A percentile compares a stretch with the other conserved stretches of the same genome.
Conservation (phyloP, 2,888 invertebrate genomes). For the Plemyria rubiginata region DNA sequence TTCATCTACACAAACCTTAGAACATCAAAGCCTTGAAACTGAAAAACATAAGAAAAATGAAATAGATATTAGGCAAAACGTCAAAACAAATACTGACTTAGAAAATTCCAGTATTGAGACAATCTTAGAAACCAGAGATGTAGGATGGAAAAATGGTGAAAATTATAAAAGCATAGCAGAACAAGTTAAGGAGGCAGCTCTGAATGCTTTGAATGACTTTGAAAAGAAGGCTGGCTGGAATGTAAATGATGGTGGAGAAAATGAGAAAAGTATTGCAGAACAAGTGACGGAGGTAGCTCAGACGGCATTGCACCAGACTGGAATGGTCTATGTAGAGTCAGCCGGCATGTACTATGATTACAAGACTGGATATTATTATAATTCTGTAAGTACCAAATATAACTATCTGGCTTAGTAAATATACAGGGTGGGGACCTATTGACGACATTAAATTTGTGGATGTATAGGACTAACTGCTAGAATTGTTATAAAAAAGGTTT, state of each 20-base stretch:
- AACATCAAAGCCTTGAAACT: neutral
- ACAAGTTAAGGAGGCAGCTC: slow-evolving; percentile 26
- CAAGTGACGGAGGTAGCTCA: slow-evolving; percentile 92
- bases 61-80: neutral
- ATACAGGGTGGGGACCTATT: no score
- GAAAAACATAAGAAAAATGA: neutral
- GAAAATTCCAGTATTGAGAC: slow-evolving; percentile 3
- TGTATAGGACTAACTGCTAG: no score
- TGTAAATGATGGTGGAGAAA: slow-evolving; percentile 49
- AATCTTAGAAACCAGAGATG: slow-evolving; percentile 1
- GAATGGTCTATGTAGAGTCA: slow-evolving; percentile 94
- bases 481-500: no score
- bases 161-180: slow-evolving; percentile 22
- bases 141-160: slow-evolving; percentile 10
- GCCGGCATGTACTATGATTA: slow-evolving; percentile 96
- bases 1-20: slow-evolving; percentile 32
- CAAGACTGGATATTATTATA: slow-evolving; percentile 95
- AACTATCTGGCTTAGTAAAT: no score
- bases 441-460: no score
- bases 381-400: slow-evolving; percentile 87
- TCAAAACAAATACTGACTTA: neutral
- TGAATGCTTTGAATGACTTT: slow-evolving; percentile 23
- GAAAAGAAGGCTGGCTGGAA: slow-evolving; percentile 56
- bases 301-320: slow-evolving; percentile 88
- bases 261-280: slow-evolving; percentile 85